Conservation (phyloP, 2,113 vertebrate species). For the Laticauda colubrina region DNA sequence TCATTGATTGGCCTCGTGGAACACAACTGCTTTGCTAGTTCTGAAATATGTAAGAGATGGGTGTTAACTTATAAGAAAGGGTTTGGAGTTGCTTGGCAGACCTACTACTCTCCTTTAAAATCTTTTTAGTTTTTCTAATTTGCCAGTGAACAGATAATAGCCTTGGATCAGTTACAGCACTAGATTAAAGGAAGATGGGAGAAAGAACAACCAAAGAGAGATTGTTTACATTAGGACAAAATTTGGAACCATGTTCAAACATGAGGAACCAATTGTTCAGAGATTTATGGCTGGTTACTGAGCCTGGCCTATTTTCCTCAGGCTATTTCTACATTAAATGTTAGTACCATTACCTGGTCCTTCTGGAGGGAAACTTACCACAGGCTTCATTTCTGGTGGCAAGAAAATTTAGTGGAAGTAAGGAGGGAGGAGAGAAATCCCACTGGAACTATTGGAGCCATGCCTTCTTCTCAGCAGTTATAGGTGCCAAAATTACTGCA, state of each 20-base stretch:
- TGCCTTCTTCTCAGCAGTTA: background rate
- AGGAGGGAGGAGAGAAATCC: background rate
- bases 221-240: background rate
- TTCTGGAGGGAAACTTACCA: background rate
- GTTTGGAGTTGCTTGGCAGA: background rate
- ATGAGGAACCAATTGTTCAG: background rate
- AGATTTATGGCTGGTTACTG: background rate
- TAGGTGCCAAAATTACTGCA: background rate
- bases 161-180: background rate
- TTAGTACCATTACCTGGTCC: background rate
- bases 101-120: background rate
- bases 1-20: too few species aligned
- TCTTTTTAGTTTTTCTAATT: background rate
- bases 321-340: background rate
- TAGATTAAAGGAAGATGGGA: background rate
- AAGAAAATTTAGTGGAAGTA: background rate
- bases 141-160: background rate
- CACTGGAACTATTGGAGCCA: background rate
- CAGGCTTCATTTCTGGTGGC: background rate
- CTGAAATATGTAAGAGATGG: background rate
- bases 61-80: background rate
- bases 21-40: background rate
- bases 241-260: background rate
- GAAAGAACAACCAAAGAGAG: background rate
- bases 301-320: background rate